phyloP scores from a whole-genome alignment of 2,113 vertebrate genomes.

The Mugil cephalus region DNA sequence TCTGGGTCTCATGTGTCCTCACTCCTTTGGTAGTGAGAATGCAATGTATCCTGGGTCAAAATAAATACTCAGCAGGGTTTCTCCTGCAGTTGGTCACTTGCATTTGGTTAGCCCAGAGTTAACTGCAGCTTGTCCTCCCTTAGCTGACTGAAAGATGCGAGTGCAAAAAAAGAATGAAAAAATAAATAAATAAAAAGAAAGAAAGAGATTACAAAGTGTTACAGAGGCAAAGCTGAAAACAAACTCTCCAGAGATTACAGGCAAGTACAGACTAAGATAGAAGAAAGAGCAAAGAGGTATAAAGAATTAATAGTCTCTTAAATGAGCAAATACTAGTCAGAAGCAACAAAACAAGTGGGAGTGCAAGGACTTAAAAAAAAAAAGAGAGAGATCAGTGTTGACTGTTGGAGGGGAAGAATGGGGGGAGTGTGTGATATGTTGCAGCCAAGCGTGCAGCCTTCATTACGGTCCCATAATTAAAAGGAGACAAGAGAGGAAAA shows the following conservation, averaged over 20 bases:
- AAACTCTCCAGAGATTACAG: background rate
- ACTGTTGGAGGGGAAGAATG: background rate
- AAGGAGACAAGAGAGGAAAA: slow-evolving; percentile 53
- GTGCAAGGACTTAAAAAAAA: background rate
- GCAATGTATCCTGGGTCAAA: too few species aligned
- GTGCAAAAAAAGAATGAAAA: too few species aligned
- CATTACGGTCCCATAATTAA: slow-evolving; percentile 50
- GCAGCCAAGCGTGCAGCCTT: slow-evolving; percentile 40
- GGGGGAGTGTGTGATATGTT: slow-evolving; percentile 26
- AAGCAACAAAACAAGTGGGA: background rate
- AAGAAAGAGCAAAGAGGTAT: background rate
- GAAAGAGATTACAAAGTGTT: background rate
- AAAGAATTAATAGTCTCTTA: background rate
- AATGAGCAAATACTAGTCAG: background rate
- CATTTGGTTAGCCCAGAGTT: too few species aligned
- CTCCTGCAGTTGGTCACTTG: too few species aligned
- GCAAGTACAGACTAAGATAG: background rate
- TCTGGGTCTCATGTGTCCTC: too few species aligned
- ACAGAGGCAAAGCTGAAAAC: background rate
- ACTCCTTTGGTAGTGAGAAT: too few species aligned
- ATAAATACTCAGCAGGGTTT: too few species aligned
- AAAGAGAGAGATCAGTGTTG: background rate
- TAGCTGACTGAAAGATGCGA: too few species aligned
- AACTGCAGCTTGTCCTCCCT: background rate
- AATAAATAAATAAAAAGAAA: background rate